Evolutionary conservation across 2,113 vertebrate species (phyloP), one percentile per base, ranked within the genome.

Genomic region (Ammodytes marinus): DNA sequence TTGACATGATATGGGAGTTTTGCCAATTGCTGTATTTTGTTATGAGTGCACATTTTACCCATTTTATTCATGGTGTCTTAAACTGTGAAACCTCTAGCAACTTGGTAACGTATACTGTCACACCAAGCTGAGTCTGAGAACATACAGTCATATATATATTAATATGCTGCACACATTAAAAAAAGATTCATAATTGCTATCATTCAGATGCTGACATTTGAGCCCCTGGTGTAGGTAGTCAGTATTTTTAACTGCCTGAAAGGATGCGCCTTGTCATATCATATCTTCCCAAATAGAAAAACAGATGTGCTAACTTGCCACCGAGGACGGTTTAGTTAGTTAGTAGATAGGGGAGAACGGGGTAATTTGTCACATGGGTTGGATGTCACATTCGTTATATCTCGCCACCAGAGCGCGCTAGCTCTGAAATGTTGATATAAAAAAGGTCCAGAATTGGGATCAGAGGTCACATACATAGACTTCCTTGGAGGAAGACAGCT

Each of bases 111-210:
- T 27, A 50, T 27, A 27, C 17, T 27, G 17, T 11, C 8, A 8
- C 57, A 74, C 40, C 19, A 39, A 37, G 10, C 49, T 19, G 58
- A 69, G 6, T 3, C 14, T 49, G 43, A 70, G 35, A 61, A 37
- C 67, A 67, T 52, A 40, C 11, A 65, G 27, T 35, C 12, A 55
- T 45, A 43, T 42, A 77, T 77, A 43, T 42, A 77, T 77, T 65
- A 64, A 70, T 53, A 60, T 54, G 63, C 73, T 42, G 10, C 63
- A 54, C 65, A n/a, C 35, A 35, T 78, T 59, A 74, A 71, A 27
- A 27, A 66, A 5, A 67, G 9, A 83, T 83, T 4, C 69, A 79
- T 79, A 86, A 81, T 53, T 74, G 17, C 42, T n/a, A 63, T 40
- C 6, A 46, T 43, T 79, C 54, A 40, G 39, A 53, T 74, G 13